phyloP scores from a whole-genome alignment of 2,797 vertebrate species.

The Lates japonicus region DNA sequence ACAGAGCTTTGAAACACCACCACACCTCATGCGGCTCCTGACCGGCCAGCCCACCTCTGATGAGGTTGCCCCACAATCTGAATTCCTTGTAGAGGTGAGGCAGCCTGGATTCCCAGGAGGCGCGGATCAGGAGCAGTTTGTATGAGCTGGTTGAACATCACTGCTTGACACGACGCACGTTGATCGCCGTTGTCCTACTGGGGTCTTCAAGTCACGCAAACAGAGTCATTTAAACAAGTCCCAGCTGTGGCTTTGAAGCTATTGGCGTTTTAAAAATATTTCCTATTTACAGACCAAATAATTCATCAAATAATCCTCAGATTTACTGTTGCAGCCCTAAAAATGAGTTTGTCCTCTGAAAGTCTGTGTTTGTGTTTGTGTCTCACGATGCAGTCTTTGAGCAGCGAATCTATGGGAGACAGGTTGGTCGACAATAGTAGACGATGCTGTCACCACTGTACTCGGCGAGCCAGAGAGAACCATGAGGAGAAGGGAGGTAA shows the following conservation, averaged over 20 bases:
- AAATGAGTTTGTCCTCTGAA: not conserved
- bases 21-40: not conserved
- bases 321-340: not conserved
- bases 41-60: slow-evolving; percentile 86
- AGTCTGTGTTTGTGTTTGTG: not conserved
- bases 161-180: slow-evolving; percentile 92
- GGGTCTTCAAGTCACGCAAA: slow-evolving; percentile 89
- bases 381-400: slow-evolving; percentile 92
- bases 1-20: too few relatives aligned
- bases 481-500: slow-evolving; percentile 49
- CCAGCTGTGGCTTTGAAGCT: too few relatives aligned
- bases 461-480: slow-evolving; percentile 90
- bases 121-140: slow-evolving; percentile 92
- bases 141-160: slow-evolving; percentile 96
- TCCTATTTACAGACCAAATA: not conserved
- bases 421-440: slow-evolving; percentile 94
- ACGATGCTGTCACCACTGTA: slow-evolving; percentile 93
- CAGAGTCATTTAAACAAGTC: not conserved
- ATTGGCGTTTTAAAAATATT: too few relatives aligned
- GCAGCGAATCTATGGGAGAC: slow-evolving; percentile 90
- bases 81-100: slow-evolving; percentile 94
- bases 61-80: slow-evolving; percentile 95
- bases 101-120: slow-evolving; percentile 83
- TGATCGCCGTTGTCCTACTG: slow-evolving; percentile 93
- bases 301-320: not conserved